Percentiles rank a stretch among this genome's conserved stretches.
Conservation (phyloP, 1,140 invertebrate species). For the Asobara japonica region DNA sequence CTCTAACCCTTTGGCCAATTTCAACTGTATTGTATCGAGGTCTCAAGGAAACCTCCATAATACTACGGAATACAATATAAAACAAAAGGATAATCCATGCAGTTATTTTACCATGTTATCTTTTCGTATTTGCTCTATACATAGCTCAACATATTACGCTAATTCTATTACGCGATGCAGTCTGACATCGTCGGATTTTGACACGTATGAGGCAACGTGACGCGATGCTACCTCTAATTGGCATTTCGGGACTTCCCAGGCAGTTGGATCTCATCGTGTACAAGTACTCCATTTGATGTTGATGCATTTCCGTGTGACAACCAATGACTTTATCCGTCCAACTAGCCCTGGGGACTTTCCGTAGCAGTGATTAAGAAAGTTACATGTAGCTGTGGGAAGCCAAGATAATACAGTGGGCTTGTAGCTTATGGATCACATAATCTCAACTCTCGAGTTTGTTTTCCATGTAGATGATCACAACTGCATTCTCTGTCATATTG, state of each 20-base stretch:
- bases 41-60: slow-evolving; percentile 26
- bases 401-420: background rate
- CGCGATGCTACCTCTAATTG: slow-evolving; percentile 52
- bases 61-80: background rate
- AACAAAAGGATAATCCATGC: background rate
- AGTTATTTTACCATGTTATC: background rate
- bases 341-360: slow-evolving; percentile 48
- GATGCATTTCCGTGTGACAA: background rate
- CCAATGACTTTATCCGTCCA: background rate
- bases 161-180: slow-evolving; percentile 21
- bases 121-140: background rate
- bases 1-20: slow-evolving; percentile 5
- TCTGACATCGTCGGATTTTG: slow-evolving; percentile 20
- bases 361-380: slow-evolving; percentile 54
- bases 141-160: slow-evolving; percentile 15
- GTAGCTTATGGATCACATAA: background rate
- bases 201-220: slow-evolving; percentile 35
- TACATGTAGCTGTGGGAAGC: slow-evolving; percentile 38
- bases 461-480: background rate
- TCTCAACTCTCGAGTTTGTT: background rate
- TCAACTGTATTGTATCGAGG: slow-evolving; percentile 44
- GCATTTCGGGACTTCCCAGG: slow-evolving; percentile 51
- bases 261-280: slow-evolving; percentile 29
- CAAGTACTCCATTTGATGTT: background rate
- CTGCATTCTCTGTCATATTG: background rate